A percentile compares a stretch with the other conserved stretches of the same genome.
phyloP scores from a whole-genome alignment of 1,140 invertebrate species.

The Meloidogyne floridensis region DNA sequence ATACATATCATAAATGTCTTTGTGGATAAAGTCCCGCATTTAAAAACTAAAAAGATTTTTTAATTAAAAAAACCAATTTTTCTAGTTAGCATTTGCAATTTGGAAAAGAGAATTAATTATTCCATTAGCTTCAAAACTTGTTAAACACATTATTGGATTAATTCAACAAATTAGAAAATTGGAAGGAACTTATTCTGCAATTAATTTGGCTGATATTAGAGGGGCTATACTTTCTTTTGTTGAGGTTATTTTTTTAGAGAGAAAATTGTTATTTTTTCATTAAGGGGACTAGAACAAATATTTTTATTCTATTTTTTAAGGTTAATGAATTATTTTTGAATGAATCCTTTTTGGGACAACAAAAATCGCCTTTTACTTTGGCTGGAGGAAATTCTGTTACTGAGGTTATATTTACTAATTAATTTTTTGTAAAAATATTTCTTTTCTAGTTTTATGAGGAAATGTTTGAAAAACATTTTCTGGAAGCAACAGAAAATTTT shows the following conservation, averaged over 20 bases:
- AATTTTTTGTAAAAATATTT: neutral
- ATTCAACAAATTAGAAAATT: constrained; percentile 44
- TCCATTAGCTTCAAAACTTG: constrained; percentile 41
- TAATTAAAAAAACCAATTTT: constrained; percentile 25
- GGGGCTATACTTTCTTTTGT: constrained; percentile 58
- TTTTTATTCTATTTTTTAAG: constrained; percentile 3
- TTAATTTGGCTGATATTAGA: constrained; percentile 34
- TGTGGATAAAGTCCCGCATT: too few species aligned
- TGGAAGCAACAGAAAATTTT: constrained; percentile 42
- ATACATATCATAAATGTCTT: too few species aligned
- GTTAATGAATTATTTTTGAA: constrained; percentile 24
- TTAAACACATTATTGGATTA: constrained; percentile 35
- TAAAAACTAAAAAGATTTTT: neutral
- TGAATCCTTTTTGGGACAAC: constrained; percentile 17
- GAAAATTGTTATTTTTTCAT: neutral
- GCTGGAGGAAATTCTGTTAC: constrained; percentile 8
- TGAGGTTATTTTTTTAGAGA: constrained; percentile 38
- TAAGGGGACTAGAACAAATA: neutral
- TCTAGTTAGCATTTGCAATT: constrained; percentile 56
- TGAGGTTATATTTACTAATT: constrained; percentile 1
- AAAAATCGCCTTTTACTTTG: constrained; percentile 10
- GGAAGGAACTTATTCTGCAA: constrained; percentile 19
- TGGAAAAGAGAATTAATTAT: constrained; percentile 51
- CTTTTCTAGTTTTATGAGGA: constrained; percentile 46
- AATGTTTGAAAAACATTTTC: constrained; percentile 49